phyloP scores from a whole-genome alignment of 1,140 invertebrate species.

The Archegozetes longisetosus region DNA sequence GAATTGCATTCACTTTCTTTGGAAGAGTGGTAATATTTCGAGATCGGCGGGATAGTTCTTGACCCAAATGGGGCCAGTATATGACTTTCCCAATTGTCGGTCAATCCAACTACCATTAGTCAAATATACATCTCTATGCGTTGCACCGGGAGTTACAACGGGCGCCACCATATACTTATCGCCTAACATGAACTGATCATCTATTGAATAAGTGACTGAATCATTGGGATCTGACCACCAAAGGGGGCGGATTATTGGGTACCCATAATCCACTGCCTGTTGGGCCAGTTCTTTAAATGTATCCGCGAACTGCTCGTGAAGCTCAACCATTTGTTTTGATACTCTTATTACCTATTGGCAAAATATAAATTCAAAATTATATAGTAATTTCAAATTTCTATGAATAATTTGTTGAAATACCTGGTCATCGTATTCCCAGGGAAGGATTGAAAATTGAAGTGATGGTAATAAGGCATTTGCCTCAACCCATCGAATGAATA shows the following conservation, averaged over 20 bases:
- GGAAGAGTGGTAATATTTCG: no score
- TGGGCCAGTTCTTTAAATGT: neutral
- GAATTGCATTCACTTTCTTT: no score
- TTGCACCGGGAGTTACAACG: slow-evolving; percentile 47
- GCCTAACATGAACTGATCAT: slow-evolving; percentile 77
- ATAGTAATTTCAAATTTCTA: no score
- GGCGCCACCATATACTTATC: slow-evolving; percentile 81
- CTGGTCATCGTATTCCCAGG: no score
- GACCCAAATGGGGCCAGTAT: no score
- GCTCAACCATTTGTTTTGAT: slow-evolving; percentile 29
- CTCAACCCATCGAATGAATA: no score
- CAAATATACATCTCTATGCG: slow-evolving; percentile 55
- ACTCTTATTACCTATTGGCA: no score
- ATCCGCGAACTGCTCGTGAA: neutral
- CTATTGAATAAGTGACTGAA: slow-evolving; percentile 51
- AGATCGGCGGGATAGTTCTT: no score
- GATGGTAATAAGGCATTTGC: no score
- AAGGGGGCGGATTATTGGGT: slow-evolving; percentile 60
- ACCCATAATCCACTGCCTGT: slow-evolving; percentile 32
- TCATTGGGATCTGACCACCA: slow-evolving; percentile 81
- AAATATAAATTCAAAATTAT: no score
- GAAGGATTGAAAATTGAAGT: slow-evolving; percentile 70
- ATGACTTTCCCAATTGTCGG: slow-evolving; percentile 44
- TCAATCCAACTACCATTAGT: slow-evolving; percentile 76
- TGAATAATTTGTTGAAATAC: no score